Evolutionary conservation across 2,888 invertebrate species (phyloP), one percentile per base, ranked within the genome.

Genomic region (Pyrocoelia pectoralis): DNA sequence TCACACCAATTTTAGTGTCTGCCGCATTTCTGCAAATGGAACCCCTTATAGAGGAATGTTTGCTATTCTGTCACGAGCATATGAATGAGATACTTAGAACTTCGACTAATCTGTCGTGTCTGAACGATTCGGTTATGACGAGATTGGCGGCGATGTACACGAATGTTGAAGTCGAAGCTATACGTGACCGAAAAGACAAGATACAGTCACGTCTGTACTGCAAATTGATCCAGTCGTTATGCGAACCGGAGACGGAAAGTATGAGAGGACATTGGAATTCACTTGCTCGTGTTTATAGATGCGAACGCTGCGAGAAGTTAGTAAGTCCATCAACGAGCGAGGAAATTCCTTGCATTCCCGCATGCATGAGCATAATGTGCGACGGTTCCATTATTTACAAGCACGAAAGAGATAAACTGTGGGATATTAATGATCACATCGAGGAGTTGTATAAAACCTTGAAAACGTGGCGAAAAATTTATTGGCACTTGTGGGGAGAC

Each of bases 21-120:
- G 97, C 97, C 0, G 94, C 95, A 28, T 98, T 97, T 79, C 83
- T 98, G 18, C 92, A 95, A 87, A 97, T 97, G 97, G 93, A 95
- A 73, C 92, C 93, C 1, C 83, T 97, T 53, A 85, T 96, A 1
- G 87, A 93, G 70, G 93, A 93, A 78, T 97, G 97, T 70, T 83
- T 97, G 55, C 85, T 89, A 43, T 97, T 88, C 82, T 95, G 95
- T 73, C 94, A 95, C 77, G 86, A 89, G 18, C 90, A 95, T 77
- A 89, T 97, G 85, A 92, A 89, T 72, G 93, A 95, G 63, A 92
- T 97, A 54, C 86, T 97, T 19, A 90, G 91, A 76, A 91, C 92
- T 0, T 89, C 94, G 4, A 92, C 94, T 38, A 95, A 95, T 81
- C 84, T 97, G 61, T 92, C 92, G 5, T 95, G 96, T 75, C 85